Evolutionary conservation across 2,113 vertebrate genomes (phyloP).

Genomic region (Epinephelus cyanopodus): DNA sequence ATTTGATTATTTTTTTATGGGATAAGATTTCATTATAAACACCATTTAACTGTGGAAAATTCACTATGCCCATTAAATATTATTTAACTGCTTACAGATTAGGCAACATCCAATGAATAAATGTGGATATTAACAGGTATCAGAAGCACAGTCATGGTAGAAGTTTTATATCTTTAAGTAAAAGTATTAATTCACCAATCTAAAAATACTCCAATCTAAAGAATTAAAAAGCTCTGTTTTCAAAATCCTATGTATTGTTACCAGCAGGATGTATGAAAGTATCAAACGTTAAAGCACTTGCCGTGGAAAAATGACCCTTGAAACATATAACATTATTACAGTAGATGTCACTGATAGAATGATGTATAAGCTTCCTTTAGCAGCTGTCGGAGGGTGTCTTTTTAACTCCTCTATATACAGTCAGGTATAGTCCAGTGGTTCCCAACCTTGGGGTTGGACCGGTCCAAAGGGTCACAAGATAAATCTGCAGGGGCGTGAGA

Average conservation of each 20-base stretch:
- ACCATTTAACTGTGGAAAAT: constrained; percentile 12
- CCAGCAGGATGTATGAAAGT: background rate
- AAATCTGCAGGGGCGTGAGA: background rate
- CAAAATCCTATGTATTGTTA: background rate
- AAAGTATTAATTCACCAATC: background rate
- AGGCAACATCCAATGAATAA: background rate
- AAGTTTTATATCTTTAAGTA: background rate
- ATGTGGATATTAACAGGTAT: background rate
- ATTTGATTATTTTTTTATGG: constrained; percentile 37
- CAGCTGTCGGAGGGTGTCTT: background rate
- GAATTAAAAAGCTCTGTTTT: background rate
- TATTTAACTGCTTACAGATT: constrained; percentile 10
- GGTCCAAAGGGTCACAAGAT: background rate
- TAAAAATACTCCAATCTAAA: background rate
- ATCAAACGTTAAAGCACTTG: background rate
- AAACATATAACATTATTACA: background rate
- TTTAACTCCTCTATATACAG: background rate
- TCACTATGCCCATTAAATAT: constrained; percentile 16
- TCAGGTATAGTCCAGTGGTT: background rate
- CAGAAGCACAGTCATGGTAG: background rate
- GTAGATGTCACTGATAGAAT: background rate
- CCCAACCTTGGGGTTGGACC: background rate
- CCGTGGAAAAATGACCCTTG: background rate
- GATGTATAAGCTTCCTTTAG: background rate
- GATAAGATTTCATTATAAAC: constrained; percentile 22